Conservation (phyloP, 37 sponge, comb jelly and placozoan genomes). For the Eunapius fragilis region DNA sequence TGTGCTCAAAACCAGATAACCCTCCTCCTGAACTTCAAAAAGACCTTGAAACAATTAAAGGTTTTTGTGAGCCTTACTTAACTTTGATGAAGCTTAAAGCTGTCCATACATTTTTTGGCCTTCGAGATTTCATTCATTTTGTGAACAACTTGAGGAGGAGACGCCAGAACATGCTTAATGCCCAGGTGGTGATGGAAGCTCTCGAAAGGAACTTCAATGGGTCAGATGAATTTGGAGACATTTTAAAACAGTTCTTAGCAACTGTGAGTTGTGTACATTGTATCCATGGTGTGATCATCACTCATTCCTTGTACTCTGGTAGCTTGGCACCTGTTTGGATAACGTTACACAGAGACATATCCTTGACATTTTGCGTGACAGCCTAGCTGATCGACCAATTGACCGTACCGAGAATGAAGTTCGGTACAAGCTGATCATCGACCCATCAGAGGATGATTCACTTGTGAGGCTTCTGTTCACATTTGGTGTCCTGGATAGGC, state of each 20-base stretch:
- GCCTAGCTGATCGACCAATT: conserved; percentile 40
- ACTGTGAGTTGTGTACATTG: background rate
- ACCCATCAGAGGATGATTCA: conserved; percentile 69
- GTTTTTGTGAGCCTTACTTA: background rate
- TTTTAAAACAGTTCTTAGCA: conserved; percentile 6
- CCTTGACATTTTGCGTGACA: conserved; percentile 44
- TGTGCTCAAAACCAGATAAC: background rate
- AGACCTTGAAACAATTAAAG: background rate
- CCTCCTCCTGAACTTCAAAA: background rate
- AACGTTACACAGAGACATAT: conserved; percentile 25
- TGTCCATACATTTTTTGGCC: conserved; percentile 71
- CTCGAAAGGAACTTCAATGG: conserved; percentile 57
- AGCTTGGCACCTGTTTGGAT: background rate
- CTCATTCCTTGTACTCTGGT: background rate
- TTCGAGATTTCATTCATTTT: conserved; percentile 76
- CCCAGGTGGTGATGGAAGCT: conserved; percentile 24
- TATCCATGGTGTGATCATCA: background rate
- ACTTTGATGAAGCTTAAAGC: background rate
- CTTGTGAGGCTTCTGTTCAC: conserved; percentile 58
- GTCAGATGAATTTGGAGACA: background rate
- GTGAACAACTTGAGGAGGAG: conserved; percentile 50
- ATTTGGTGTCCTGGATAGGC: conserved; percentile 36
- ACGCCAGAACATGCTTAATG: background rate
- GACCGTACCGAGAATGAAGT: conserved; percentile 25
- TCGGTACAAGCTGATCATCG: conserved; percentile 73